Evolutionary conservation across 2,113 vertebrate genomes (phyloP), one percentile per base, ranked within the genome.

Genomic region (Rhabdornis inornatus): DNA sequence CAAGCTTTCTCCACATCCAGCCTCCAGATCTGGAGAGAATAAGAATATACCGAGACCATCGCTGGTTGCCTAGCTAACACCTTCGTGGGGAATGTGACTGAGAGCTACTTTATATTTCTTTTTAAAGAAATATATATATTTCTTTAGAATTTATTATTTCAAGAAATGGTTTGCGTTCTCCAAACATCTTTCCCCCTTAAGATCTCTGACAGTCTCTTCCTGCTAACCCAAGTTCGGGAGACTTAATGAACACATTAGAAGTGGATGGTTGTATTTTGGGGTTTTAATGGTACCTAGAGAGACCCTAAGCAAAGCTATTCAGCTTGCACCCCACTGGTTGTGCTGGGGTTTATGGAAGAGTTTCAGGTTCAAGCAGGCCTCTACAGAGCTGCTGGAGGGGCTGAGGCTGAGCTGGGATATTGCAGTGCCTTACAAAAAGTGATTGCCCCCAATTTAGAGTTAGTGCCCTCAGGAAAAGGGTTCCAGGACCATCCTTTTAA

Each of bases 1-100:
- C 96, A 94, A 93, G 94, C 93, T 86, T 92, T 95, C 93, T 94
- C 75, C 77, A 93, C 75, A 87, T 84, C 30, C 95, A 97, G 92
- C 95, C 95, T 95, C 97, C 94, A 94, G 95, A 95, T 91, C 94
- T 77, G 89, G 40, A 64, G 80, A 70, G 86, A 77, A 90, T 84
- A 89, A 68, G 88, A 79, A 92, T 89, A 87, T 87, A 85, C 40
- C 31, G 72, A 91, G 83, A 70, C 13, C 55, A 8, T 47, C 13
- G 90, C 95, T 75, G 89, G 95, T 97, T 97, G 94, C 95, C 94
- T 97, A 97, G 96, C 89, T 97, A 96, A 94, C 96, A 95, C 94
- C 96, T 95, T 85, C 89, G 3, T 87, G 81, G 42, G 53, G 37
- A 83, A 93, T 56, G 72, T 31, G 91, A 80, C 83, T 63, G 76